Evolutionary conservation across 2,113 vertebrate genomes (phyloP), one percentile per base, ranked within the genome.

Genomic region (Orycteropus afer): DNA sequence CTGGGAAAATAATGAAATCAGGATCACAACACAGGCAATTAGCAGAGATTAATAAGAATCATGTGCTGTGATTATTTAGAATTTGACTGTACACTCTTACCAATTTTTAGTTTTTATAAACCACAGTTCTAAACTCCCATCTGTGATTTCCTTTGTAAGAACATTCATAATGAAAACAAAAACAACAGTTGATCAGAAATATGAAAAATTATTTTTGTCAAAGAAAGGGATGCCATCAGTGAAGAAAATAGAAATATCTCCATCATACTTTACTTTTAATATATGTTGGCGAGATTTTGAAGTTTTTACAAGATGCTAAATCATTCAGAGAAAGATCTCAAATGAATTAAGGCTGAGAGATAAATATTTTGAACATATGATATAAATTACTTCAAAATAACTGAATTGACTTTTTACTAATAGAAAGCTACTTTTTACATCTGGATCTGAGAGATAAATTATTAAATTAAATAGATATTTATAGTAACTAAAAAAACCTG

Each of bases 341-440:
- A 7, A 3, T 79, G 9, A 59, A 22, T 86, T 82, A 76, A 34
- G 47, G 53, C 13, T 42, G 51, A 51, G 51, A 78, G 67, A 71
- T 74, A 69, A 79, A 71, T 80, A 34, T 73, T 40, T 78, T 86
- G 29, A 65, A 13, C 25, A 4, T 7, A 80, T 49, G 20, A 95
- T 81, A 86, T 91, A 86, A 91, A 81, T 80, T 11, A 86, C 37
- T 57, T 78, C 57, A 86, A 22, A 91, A 40, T 93, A 45, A 79
- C 59, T 63, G 45, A 91, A 91, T 80, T 55, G n/a, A 63, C 82
- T 91, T 86, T 34, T 42, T 59, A 67, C 25, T 71, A 86, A 80
- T 42, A 76, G 34, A 53, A 37, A 81, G 17, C 17, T 45, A 29
- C 63, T 45, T 82, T 82, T 82, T 61, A n/a, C 57, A 53, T 84